Base-by-base conservation (phyloP, 2,888 invertebrate species). In the Ennomos quercinarius region DNA sequence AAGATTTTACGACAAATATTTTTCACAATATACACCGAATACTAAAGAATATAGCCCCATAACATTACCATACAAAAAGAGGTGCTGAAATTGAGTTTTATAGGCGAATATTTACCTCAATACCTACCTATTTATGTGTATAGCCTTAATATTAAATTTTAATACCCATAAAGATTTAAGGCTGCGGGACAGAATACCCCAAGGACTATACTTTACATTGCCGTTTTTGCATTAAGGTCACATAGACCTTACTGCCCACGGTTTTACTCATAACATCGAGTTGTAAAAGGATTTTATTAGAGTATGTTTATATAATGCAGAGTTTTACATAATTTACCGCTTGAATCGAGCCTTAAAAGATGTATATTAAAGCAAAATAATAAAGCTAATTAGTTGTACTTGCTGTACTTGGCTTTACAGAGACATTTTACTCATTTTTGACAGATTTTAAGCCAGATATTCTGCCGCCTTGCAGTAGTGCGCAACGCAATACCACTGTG, bases 161-260 rank as follows among this genome's bases (percentile, higher is more conserved):
- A 69, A 64, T 65, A 66, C 55, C 60, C 66, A 68, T 76, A 76
- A 77, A 74, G 72, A 66, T 68, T 71, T 70, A 64, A 62, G 63
- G 67, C 56, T 50, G 42, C 40, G 60, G 59, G 61, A 58, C 52
- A 55, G 57, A 71, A 72, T 71, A 65, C 70, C 68, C 71, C 45
- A 61, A 68, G 68, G 71, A 68, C 48, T 57, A 53, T 66, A 57
- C 64, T 58, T 57, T 61, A 64, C 50, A 55, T n/a, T 42, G 53
- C 43, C 46, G 40, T 62, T 64, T 66, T 57, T 63, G 51, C 55
- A 67, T 67, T 71, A 64, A 67, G 63, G 65, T 68, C 63, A 63
- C 63, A 53, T 65, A 69, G 63, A 62, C 57, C 52, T 57, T 52
- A 10, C 65, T 55, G 60, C 69, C 73, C 57, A 66, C 60, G 61